Conservation (phyloP, 2,113 vertebrate species). For the Tympanuchus pallidicinctus region DNA sequence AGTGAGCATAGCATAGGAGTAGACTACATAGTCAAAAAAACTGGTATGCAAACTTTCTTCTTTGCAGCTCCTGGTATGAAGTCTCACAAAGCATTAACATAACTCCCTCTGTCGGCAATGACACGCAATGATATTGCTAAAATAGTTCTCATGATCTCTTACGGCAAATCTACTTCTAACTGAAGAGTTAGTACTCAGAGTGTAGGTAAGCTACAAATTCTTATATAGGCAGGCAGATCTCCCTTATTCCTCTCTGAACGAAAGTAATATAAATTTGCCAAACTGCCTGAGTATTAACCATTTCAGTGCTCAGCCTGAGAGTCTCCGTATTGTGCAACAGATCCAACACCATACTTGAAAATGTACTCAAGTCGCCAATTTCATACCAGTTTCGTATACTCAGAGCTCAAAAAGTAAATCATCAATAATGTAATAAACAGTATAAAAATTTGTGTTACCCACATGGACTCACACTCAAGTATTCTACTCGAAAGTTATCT, state of each 20-base stretch:
- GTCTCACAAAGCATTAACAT: background rate
- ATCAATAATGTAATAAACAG: background rate
- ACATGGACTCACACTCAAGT: background rate
- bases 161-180: accelerated
- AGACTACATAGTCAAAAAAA: too few relatives aligned
- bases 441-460: background rate
- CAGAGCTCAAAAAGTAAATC: background rate
- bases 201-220: background rate
- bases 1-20: background rate
- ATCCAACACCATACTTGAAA: background rate
- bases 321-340: background rate
- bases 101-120: slow-evolving; percentile 28
- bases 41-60: too few relatives aligned
- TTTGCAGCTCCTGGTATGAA: accelerated
- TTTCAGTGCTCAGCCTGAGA: background rate
- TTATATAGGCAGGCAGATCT: background rate
- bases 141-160: accelerated
- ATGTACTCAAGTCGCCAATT: background rate
- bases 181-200: background rate
- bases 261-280: background rate
- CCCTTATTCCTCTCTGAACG: background rate
- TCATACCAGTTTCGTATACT: background rate
- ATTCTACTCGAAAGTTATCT: background rate
- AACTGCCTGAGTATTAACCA: background rate
- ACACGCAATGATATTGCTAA: accelerated